Evolutionary conservation across 2,113 vertebrate species (phyloP).

Genomic region (Podilymbus podiceps): DNA sequence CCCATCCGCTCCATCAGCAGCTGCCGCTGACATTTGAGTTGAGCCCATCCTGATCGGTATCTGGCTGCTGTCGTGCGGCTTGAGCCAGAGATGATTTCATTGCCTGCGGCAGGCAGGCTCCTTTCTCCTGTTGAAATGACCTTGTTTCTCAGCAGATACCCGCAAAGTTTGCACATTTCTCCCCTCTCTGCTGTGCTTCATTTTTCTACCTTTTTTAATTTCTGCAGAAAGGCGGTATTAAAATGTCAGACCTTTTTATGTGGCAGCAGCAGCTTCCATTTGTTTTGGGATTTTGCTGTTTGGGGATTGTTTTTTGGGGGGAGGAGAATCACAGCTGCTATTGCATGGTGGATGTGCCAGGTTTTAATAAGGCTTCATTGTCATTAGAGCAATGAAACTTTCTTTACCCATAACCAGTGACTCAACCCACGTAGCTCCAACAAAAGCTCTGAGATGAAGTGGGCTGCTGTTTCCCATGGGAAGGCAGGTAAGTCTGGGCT

Average conservation of each 20-base stretch:
- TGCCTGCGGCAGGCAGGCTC: not conserved
- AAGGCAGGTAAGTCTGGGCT: not conserved
- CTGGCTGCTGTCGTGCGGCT: not conserved
- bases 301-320: not conserved
- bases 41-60: not conserved
- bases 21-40: not conserved
- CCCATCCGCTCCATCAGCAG: not conserved
- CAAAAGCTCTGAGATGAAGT: not conserved
- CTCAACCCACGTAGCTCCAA: not conserved
- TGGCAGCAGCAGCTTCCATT: not conserved
- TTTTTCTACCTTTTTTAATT: not conserved
- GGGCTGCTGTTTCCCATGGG: accelerated
- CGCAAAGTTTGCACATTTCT: not conserved
- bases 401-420: not conserved
- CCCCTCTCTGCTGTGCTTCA: not conserved
- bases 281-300: not conserved
- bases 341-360: not conserved
- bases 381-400: not conserved
- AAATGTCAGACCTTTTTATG: not conserved
- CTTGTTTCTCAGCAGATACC: not conserved
- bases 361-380: not conserved
- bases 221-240: not conserved
- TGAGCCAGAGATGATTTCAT: not conserved
- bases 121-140: not conserved
- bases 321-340: not conserved